Base-by-base conservation (phyloP, 2,113 vertebrate genomes). In the Cromileptes altivelis region DNA sequence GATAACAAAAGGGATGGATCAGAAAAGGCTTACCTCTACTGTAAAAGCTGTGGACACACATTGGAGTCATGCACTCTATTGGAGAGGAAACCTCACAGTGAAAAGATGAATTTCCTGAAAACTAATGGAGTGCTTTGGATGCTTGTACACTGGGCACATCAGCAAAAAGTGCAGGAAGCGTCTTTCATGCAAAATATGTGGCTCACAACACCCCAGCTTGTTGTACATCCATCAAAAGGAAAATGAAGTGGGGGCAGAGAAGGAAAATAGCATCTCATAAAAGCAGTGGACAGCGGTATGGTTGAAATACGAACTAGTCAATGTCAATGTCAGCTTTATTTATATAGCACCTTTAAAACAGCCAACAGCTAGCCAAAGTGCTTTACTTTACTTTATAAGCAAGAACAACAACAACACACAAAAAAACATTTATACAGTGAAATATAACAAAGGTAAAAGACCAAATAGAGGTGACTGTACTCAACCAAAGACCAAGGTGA, bases 81-180 rank as follows among this genome's bases (percentile, higher is more conserved):
- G 58, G n/a, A 64, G 25, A 42, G 47, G 9, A 56, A 5, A 7
- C 19, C 25, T 12, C 49, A 71, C 3, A 56, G 21, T 64, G 23
- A 65, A 12, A 73, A 80, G 18, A 52, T 73, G 2, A 15, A 23
- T 33, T 79, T 80, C 17, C 27, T 57, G 52, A 19, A n/a, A n/a
- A n/a, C n/a, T n/a, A n/a, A n/a, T n/a, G n/a, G 21, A 61, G 14
- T 81, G 80, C n/a, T 74, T 81, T n/a, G 70, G 78, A 3, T 73
- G 61, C 10, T 62, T 67, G 52, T 65, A 50, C 23, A 73, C 4
- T 33, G 70, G 70, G 61, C 62, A 74, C 70, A 68, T 37, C 4
- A 67, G 70, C 12, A 68, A 37, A 27, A 18, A 74, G 1, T 81
- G 60, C 6, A 73, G 18, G 40, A 81, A 57, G 19, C 8, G 30